Evolutionary conservation across 2,113 vertebrate genomes (phyloP), one percentile per base, ranked within the genome.

Genomic region (Eubucco bourcierii): DNA sequence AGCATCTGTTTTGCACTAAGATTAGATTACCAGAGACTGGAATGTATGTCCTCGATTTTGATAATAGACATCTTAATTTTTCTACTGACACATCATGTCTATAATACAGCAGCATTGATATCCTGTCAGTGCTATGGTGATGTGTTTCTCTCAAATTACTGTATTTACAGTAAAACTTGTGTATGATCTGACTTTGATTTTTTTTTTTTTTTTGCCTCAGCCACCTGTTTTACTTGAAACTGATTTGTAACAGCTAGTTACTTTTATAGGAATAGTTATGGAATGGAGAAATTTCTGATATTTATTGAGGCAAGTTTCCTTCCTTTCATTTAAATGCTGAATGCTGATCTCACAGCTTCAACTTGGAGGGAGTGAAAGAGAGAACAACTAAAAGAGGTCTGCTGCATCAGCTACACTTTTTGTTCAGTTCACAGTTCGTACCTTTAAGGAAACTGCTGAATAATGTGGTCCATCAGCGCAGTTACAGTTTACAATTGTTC

Each of bases 1-100:
- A 93, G 90, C 94, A 86, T 95, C 91, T 96, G 88, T 97, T 98
- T 97, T 96, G 94, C 96, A 97, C 97, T 96, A 96, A 94, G 82
- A 94, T 95, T 96, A 97, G 91, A 90, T 94, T 94, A 90, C 82
- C 71, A 86, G 91, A 96, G 88, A 93, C 78, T 95, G 82, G 95
- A 84, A 92, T 90, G 93, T 97, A 81, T 97, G 87, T 96, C 92
- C 73, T 92, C 73, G 37, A 90, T 83, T 96, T 98, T 96, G 96
- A 93, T 96, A 95, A 95, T 81, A 97, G 76, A 71, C 95, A 97
- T 96, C 92, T 87, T 89, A 95, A 94, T 97, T 97, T 97, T 97
- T 96, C 84, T 95, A 84, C 94, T 96, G 88, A 96, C 84, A 77
- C 88, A 93, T 93, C 78, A 73, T 44, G 46, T 92, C 91, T 94